Percentiles rank a stretch among this genome's conserved stretches.
phyloP scores from a whole-genome alignment of 2,888 invertebrate species.

The Drosophila austrosaltans region DNA sequence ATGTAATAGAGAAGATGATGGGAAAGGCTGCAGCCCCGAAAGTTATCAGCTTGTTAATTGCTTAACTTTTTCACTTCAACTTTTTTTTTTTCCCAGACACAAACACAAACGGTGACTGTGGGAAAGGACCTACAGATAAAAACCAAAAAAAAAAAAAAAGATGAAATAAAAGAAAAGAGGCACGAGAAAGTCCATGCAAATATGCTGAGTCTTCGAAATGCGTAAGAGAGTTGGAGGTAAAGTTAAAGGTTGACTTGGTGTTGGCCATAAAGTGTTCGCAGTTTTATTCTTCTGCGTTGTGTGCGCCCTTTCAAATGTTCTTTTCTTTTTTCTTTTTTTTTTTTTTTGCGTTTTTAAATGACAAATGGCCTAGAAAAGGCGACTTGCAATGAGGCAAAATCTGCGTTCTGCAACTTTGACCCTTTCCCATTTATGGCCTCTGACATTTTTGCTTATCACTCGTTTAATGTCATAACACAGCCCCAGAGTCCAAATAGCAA shows the following conservation, averaged over 20 bases:
- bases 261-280: conserved; percentile 49
- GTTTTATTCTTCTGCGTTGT: conserved; percentile 54
- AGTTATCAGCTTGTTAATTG: conserved; percentile 81
- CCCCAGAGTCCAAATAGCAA: conserved; percentile 27
- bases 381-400: conserved; percentile 28
- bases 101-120: conserved; percentile 44
- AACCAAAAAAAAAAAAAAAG: conserved; percentile 42
- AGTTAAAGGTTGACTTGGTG: conserved; percentile 12
- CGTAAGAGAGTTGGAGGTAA: conserved; percentile 15
- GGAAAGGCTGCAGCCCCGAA: conserved; percentile 58
- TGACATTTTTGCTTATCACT: conserved; percentile 68
- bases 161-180: conserved; percentile 26
- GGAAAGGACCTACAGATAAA: conserved; percentile 51
- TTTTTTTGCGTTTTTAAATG: conserved; percentile 48
- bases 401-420: conserved; percentile 62
- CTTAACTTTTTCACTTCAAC: conserved; percentile 81
- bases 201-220: conserved; percentile 37
- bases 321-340: not conserved
- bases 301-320: conserved; percentile 60
- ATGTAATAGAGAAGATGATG: conserved; percentile 16
- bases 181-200: conserved; percentile 55
- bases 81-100: conserved; percentile 46
- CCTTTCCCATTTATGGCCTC: conserved; percentile 53
- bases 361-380: conserved; percentile 64
- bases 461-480: conserved; percentile 70